Evolutionary conservation across 2,888 invertebrate genomes (phyloP), one percentile per base, ranked within the genome.

Genomic region (Arge pagana): DNA sequence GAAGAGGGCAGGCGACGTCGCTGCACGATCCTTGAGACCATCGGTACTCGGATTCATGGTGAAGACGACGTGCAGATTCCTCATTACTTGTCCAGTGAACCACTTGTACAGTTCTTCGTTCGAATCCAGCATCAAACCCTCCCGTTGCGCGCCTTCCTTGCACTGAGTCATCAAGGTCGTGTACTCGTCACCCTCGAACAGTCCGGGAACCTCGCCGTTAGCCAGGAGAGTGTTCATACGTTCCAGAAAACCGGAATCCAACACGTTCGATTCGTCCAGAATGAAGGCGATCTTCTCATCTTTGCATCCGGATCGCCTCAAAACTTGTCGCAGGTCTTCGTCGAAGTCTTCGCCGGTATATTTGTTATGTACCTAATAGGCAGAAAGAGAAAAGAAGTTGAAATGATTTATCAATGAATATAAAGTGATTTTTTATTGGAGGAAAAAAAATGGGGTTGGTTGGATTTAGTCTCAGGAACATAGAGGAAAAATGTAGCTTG

Each of bases 31-130:
- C 78, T 99, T 97, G 35, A 99, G 82, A 0, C 98, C 99, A 72
- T 99, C 97, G 0, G 96, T 93, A 1, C 96, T 96, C 6, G 99
- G 99, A 80, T 99, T 99, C 99, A 99, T 99, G 1, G 99, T 99
- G 80, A 99, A 99, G 36, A 99, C 99, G 7, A 99, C 99, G 79
- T 99, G 99, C 41, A 99, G 82, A 77, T 99, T 99, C 57, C 92
- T 89, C 95, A 99, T 99, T 28, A 99, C 97, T 85, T 97, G 92
- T 19, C 94, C 93, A 0, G 99, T 99, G 78, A 99, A 99, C 98
- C 99, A 99, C 81, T 99, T 99, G 79, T 99, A 99, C 7, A 99
- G 80, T 77, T 99, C 99, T 76, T 99, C 99, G 65, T 91, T 93
- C 0, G 97, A 95, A 78, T 99, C 99, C 39, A 99, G 80, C 97